phyloP scores from a whole-genome alignment of 2,888 invertebrate species.

The Dexiosoma caninum region DNA sequence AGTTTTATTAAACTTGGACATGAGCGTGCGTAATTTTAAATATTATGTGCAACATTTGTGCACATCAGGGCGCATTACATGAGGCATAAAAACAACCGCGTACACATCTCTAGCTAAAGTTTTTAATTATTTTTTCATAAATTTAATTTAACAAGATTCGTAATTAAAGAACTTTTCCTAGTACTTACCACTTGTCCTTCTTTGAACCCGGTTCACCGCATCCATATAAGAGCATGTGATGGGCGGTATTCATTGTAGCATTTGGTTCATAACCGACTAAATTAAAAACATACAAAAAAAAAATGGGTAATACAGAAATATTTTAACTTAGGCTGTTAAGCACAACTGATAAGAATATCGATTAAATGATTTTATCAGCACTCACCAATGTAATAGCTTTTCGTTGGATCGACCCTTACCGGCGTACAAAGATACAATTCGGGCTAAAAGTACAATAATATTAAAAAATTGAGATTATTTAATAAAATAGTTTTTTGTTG shows the following conservation, averaged over 20 bases:
- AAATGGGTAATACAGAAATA: neutral
- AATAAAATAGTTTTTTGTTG: too few relatives aligned
- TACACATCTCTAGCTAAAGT: too few relatives aligned
- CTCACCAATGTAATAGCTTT: slow-evolving; percentile 89
- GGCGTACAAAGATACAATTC: slow-evolving; percentile 95
- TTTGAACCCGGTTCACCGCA: slow-evolving; percentile 83
- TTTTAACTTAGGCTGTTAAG: too few relatives aligned
- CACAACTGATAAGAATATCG: neutral
- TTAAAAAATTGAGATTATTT: too few relatives aligned
- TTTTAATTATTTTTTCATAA: too few relatives aligned
- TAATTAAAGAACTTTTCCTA: slow-evolving; percentile 54
- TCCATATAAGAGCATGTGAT: slow-evolving; percentile 95
- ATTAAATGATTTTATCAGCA: neutral
- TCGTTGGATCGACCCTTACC: slow-evolving; percentile 86
- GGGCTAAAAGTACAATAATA: slow-evolving; percentile 82
- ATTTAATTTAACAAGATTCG: too few relatives aligned
- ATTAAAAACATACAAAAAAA: neutral
- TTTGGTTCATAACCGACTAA: slow-evolving; percentile 94
- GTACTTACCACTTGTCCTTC: slow-evolving; percentile 83
- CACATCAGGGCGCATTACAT: too few relatives aligned
- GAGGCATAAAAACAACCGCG: too few relatives aligned
- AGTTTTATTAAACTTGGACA: too few relatives aligned
- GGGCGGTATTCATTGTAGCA: slow-evolving; percentile 92
- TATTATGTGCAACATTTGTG: too few relatives aligned
- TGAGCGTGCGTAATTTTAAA: too few relatives aligned